Percentiles rank a stretch among this genome's conserved stretches.
phyloP scores from a whole-genome alignment of 2,888 invertebrate genomes.

The Tortricodes alternella region DNA sequence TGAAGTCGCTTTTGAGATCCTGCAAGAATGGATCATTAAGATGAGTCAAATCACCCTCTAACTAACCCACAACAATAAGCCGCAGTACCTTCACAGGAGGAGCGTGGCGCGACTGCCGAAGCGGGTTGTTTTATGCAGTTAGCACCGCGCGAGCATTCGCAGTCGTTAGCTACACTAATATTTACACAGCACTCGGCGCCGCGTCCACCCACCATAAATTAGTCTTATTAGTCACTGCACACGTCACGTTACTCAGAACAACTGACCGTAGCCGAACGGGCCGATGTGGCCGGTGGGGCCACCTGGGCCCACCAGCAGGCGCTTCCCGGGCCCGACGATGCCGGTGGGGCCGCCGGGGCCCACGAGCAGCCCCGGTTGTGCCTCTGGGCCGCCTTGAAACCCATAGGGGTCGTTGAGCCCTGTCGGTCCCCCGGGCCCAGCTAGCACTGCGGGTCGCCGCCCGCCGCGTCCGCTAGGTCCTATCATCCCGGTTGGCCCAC shows the following conservation, averaged over 20 bases:
- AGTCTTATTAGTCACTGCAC: slow-evolving; percentile 48
- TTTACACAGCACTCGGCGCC: slow-evolving; percentile 39
- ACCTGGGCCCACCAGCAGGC: slow-evolving; percentile 77
- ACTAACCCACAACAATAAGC: neutral
- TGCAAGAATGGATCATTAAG: slow-evolving; percentile 15
- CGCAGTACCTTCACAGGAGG: neutral
- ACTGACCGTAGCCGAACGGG: slow-evolving; percentile 53
- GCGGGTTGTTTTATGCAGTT: slow-evolving; percentile 34
- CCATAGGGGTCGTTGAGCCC: slow-evolving; percentile 57
- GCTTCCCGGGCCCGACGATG: slow-evolving; percentile 49
- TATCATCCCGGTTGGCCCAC: slow-evolving; percentile 75
- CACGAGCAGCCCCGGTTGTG: slow-evolving; percentile 52
- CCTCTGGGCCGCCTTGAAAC: neutral
- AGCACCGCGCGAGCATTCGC: slow-evolving; percentile 29
- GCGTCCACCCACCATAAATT: slow-evolving; percentile 32
- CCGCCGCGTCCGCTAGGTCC: slow-evolving; percentile 42
- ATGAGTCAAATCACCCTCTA: neutral
- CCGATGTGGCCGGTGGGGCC: slow-evolving; percentile 67
- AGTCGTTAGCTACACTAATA: slow-evolving; percentile 39
- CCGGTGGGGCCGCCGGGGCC: slow-evolving; percentile 75
- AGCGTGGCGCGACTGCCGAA: slow-evolving; percentile 8
- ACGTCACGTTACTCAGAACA: slow-evolving; percentile 50
- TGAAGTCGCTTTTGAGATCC: slow-evolving; percentile 3
- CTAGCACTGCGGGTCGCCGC: slow-evolving; percentile 41
- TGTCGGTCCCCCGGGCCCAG: slow-evolving; percentile 72